Conservation (phyloP, 2,797 vertebrate species). For the Sebastolobus alascanus region DNA sequence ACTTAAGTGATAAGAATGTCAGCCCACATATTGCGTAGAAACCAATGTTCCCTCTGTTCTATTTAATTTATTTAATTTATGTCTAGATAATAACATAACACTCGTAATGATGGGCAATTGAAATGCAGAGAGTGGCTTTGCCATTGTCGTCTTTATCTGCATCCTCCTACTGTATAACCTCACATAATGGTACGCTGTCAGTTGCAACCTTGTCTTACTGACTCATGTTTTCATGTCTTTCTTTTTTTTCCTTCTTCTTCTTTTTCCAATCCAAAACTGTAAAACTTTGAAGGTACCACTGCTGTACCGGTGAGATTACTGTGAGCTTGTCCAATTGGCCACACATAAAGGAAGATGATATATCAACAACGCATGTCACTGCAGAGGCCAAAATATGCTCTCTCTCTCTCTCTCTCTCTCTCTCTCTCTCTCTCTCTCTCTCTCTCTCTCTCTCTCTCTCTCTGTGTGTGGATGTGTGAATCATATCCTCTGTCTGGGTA, state of each 20-base stretch:
- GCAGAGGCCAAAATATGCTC: slow-evolving; percentile 19
- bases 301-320: slow-evolving; percentile 22
- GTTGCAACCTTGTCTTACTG: not conserved
- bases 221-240: not conserved
- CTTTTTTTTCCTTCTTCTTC: not conserved
- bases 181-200: not conserved
- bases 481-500: slow-evolving; percentile 22
- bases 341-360: slow-evolving; percentile 26
- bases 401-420: not conserved
- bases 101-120: not conserved
- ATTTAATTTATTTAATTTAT: not conserved
- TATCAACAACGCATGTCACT: slow-evolving; percentile 2
- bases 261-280: not conserved
- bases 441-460: no score
- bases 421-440: no score
- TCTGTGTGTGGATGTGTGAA: slow-evolving; percentile 22
- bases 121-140: not conserved
- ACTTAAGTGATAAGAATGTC: slow-evolving; percentile 2
- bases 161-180: slow-evolving; percentile 10
- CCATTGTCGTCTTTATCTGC: not conserved
- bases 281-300: slow-evolving; percentile 8
- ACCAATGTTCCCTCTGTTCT: not conserved
- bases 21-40: not conserved
- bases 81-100: not conserved
- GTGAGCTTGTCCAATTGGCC: slow-evolving; percentile 10